These are phyloP conservation scores for Rafetus swinhoei DNA, from an alignment of 2,113 vertebrate genomes.

Conservation along the genomic window DNA sequence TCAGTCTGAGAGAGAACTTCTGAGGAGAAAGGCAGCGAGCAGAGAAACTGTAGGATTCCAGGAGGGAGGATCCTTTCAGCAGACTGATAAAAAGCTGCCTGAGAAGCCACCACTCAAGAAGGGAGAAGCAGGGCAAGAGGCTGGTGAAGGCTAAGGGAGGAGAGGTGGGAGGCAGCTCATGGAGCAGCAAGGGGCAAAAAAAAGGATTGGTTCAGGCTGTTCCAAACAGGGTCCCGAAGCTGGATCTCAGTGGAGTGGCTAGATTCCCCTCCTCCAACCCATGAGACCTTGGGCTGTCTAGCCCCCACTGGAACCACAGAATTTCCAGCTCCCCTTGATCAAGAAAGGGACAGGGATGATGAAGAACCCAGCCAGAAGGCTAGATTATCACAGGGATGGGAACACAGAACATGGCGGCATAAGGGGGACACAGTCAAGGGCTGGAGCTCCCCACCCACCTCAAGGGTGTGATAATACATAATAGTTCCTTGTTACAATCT, in stretches of 20 bases:
- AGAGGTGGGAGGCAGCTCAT: neutral
- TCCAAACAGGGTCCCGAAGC: neutral
- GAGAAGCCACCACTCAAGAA: neutral
- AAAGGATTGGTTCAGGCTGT: neutral
- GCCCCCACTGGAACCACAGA: neutral
- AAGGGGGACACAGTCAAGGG: neutral
- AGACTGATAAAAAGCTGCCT: neutral
- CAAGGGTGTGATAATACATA: neutral
- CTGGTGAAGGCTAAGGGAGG: neutral
- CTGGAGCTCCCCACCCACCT: neutral
- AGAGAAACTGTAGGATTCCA: neutral
- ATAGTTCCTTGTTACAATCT: neutral
- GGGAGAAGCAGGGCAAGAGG: neutral
- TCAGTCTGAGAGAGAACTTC: neutral
- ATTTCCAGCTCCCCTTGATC: neutral
- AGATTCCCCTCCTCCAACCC: neutral
- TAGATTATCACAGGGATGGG: neutral
- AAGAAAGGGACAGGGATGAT: neutral
- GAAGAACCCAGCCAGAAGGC: neutral
- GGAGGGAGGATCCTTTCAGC: neutral
- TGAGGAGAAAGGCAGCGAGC: too few relatives aligned
- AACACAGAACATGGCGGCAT: neutral
- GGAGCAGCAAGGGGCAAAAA: neutral
- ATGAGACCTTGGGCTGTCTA: neutral
- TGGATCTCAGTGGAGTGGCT: neutral